Conservation (phyloP, 92 coral and sea anemone genomes). For the Nematostella vectensis region DNA sequence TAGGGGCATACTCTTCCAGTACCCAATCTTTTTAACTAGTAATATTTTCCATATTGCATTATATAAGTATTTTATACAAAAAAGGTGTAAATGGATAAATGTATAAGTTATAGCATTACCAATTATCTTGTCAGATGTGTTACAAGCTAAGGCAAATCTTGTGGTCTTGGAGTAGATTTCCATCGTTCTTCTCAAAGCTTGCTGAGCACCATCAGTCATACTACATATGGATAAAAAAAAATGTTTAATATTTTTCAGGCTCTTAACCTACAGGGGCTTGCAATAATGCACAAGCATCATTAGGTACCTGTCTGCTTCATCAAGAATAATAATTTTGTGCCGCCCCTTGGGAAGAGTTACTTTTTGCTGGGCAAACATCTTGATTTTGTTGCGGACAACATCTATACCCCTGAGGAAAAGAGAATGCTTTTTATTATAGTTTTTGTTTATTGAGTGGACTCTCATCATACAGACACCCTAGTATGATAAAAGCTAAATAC, state of each 20-base stretch:
- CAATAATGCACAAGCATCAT: too few species aligned
- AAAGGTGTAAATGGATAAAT: too few species aligned
- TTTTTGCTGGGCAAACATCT: slow-evolving; percentile 98
- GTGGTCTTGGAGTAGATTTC: slow-evolving; percentile 97
- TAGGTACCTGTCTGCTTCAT: slow-evolving; percentile 99
- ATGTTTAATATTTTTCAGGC: neutral
- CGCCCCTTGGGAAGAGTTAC: slow-evolving; percentile 95
- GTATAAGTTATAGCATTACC: too few species aligned
- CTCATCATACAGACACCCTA: too few species aligned
- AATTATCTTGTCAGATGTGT: slow-evolving; percentile 92
- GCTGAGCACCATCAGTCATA: slow-evolving; percentile 98
- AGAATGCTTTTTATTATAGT: neutral
- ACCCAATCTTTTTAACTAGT: too few species aligned
- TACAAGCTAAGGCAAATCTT: slow-evolving; percentile 97
- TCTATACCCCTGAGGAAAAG: slow-evolving; percentile 77
- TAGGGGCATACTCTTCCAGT: too few species aligned
- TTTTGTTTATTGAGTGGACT: too few species aligned
- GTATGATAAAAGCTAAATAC: too few species aligned
- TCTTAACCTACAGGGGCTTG: neutral
- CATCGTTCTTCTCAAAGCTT: slow-evolving; percentile 97
- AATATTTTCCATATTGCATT: too few species aligned
- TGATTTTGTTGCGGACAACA: slow-evolving; percentile 92
- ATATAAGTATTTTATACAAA: too few species aligned
- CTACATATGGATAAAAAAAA: slow-evolving; percentile 24
- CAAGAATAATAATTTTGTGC: slow-evolving; percentile 90